A percentile compares a stretch with the other conserved stretches of the same genome.
Conservation (phyloP, 1,140 invertebrate species). For the Drosophila pandora region DNA sequence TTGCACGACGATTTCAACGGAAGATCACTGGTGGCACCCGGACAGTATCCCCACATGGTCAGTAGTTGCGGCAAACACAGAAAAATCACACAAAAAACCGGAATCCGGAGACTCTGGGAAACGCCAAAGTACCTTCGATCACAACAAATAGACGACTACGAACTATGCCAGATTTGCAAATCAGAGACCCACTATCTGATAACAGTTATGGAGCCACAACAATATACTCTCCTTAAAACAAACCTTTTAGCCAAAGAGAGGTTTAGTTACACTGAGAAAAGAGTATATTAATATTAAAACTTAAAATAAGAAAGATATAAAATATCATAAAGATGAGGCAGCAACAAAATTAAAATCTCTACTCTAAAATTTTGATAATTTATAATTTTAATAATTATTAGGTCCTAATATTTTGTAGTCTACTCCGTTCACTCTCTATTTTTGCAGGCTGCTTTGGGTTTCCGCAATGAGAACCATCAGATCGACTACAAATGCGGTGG, state of each 20-base stretch:
- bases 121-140: conserved; percentile 22
- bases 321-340: too few relatives aligned
- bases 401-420: not conserved
- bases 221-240: conserved; percentile 1
- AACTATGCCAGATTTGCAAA: conserved; percentile 16
- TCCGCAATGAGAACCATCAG: conserved; percentile 33
- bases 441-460: conserved; percentile 57
- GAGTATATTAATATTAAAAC: not conserved
- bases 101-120: conserved; percentile 24
- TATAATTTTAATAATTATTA: too few relatives aligned
- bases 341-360: too few relatives aligned
- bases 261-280: not conserved
- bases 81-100: conserved; percentile 45
- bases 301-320: not conserved
- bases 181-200: conserved; percentile 17
- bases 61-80: conserved; percentile 21
- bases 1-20: conserved; percentile 66
- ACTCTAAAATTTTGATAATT: too few relatives aligned
- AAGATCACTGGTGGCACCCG: conserved; percentile 61
- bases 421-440: conserved; percentile 2
- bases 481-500: conserved; percentile 76
- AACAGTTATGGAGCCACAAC: conserved; percentile 21
- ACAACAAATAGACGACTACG: conserved; percentile 33
- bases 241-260: not conserved
- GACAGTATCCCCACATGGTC: conserved; percentile 70